Conservation (phyloP, 2,888 invertebrate species). For the Cryptophagus acutangulus region DNA sequence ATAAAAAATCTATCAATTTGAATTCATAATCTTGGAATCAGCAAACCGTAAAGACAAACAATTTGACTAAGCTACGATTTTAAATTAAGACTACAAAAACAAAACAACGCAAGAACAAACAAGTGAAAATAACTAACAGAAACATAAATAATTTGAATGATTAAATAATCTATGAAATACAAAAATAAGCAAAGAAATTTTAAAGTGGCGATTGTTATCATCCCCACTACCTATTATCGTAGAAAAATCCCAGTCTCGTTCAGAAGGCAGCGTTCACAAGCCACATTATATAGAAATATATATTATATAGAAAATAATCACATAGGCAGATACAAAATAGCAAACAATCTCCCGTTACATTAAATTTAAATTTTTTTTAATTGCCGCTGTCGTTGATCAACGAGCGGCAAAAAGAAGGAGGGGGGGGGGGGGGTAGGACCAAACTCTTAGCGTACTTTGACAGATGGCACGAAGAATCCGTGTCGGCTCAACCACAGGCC, state of each 20-base stretch:
- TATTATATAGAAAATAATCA: slow-evolving; percentile 31
- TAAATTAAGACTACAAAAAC: slow-evolving; percentile 11
- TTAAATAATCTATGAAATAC: slow-evolving; percentile 14
- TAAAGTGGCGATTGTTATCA: slow-evolving; percentile 18
- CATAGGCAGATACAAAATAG: slow-evolving; percentile 32
- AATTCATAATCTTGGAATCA: too few species aligned
- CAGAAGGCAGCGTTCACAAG: slow-evolving; percentile 42
- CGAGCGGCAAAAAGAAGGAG: too few species aligned
- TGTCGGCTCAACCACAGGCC: slow-evolving; percentile 71
- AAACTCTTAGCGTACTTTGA: slow-evolving; percentile 46
- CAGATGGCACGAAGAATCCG: slow-evolving; percentile 43
- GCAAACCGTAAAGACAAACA: too few species aligned
- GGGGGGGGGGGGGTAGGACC: too few species aligned
- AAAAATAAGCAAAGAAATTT: slow-evolving; percentile 23
- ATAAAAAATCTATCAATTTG: too few species aligned
- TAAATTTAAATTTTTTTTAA: not conserved
- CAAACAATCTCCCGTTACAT: not conserved
- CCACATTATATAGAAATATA: slow-evolving; percentile 18
- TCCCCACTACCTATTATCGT: slow-evolving; percentile 25
- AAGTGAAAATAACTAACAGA: not conserved
- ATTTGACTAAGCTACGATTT: too few species aligned
- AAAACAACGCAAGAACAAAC: slow-evolving; percentile 5
- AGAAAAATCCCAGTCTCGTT: slow-evolving; percentile 45
- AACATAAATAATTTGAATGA: slow-evolving; percentile 1
- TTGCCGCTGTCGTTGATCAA: slow-evolving; percentile 3